phyloP scores from a whole-genome alignment of 2,113 vertebrate genomes.

The Cyprinodon brontotheroides region DNA sequence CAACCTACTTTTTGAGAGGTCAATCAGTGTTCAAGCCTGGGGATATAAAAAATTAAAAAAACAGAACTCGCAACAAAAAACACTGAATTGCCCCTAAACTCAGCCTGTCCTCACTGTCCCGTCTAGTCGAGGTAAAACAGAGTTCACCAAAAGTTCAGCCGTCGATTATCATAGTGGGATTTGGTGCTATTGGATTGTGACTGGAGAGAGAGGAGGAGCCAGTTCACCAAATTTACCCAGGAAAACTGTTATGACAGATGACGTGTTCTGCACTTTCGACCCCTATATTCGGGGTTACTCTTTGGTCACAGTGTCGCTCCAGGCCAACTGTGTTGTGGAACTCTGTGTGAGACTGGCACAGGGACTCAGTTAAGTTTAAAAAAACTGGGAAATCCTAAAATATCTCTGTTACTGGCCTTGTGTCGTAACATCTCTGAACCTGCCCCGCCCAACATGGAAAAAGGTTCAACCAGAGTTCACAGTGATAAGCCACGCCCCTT shows the following conservation, averaged over 20 bases:
- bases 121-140: slow-evolving; percentile 21
- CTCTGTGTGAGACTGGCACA: slow-evolving; percentile 9
- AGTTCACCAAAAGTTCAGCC: slow-evolving; percentile 76
- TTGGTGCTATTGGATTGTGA: slow-evolving; percentile 45
- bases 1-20: slow-evolving; percentile 21
- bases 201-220: slow-evolving; percentile 31
- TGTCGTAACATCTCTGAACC: slow-evolving; percentile 54
- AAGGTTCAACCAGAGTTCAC: slow-evolving; percentile 77
- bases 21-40: slow-evolving; percentile 42
- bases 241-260: slow-evolving; percentile 58
- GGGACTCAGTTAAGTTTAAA: slow-evolving; percentile 19
- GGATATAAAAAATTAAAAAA: slow-evolving; percentile 17
- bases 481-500: slow-evolving; percentile 49
- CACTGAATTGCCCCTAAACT: slow-evolving; percentile 50
- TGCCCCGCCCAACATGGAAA: slow-evolving; percentile 45
- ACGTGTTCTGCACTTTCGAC: slow-evolving; percentile 67
- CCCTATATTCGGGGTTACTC: slow-evolving; percentile 67
- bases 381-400: slow-evolving; percentile 53
- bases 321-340: slow-evolving; percentile 47
- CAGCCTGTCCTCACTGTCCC: slow-evolving; percentile 42
- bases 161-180: slow-evolving; percentile 34
- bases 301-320: slow-evolving; percentile 74
- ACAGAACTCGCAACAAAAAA: slow-evolving; percentile 18
- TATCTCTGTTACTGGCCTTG: slow-evolving; percentile 58
- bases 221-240: slow-evolving; percentile 44